Conservation (phyloP, 53 echinoderm and acorn worm species). For the Luidia sarsii region DNA sequence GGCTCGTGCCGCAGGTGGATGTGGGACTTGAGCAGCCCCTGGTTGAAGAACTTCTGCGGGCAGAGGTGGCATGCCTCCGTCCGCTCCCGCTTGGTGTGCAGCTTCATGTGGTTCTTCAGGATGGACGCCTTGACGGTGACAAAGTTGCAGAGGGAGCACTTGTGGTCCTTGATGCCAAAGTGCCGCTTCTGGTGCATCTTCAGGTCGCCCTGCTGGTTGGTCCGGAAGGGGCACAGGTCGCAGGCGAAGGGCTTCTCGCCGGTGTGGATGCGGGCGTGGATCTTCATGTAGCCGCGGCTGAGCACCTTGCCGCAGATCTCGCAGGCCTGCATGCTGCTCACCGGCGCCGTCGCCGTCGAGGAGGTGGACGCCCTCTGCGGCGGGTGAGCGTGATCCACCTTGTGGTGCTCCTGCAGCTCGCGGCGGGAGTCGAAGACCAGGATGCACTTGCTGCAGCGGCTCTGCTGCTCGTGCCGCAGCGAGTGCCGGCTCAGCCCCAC, state of each 20-base stretch:
- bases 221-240: slow-evolving; percentile 59
- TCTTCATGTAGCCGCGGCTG: slow-evolving; percentile 12
- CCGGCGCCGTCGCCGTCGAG: not conserved
- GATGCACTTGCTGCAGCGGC: slow-evolving; percentile 49
- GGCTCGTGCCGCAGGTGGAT: slow-evolving; percentile 66
- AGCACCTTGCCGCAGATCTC: slow-evolving; percentile 10
- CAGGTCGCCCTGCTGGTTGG: slow-evolving; percentile 71
- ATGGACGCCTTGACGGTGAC: slow-evolving; percentile 66
- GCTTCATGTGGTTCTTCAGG: slow-evolving; percentile 71
- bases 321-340: slow-evolving; percentile 5
- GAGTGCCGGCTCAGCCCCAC: slow-evolving; percentile 22
- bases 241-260: slow-evolving; percentile 72
- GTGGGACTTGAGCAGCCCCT: slow-evolving; percentile 72
- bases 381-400: slow-evolving; percentile 7
- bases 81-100: slow-evolving; percentile 65
- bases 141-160: slow-evolving; percentile 74
- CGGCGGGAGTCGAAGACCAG: slow-evolving; percentile 30
- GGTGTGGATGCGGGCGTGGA: slow-evolving; percentile 54
- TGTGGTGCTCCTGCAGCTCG: slow-evolving; percentile 39
- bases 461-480: slow-evolving; percentile 16
- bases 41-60: slow-evolving; percentile 63
- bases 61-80: slow-evolving; percentile 75
- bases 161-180: slow-evolving; percentile 80
- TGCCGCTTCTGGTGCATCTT: slow-evolving; percentile 86
- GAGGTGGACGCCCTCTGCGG: not conserved